Evolutionary conservation across 2,888 invertebrate genomes (phyloP).

Genomic region (Thyatira batis): DNA sequence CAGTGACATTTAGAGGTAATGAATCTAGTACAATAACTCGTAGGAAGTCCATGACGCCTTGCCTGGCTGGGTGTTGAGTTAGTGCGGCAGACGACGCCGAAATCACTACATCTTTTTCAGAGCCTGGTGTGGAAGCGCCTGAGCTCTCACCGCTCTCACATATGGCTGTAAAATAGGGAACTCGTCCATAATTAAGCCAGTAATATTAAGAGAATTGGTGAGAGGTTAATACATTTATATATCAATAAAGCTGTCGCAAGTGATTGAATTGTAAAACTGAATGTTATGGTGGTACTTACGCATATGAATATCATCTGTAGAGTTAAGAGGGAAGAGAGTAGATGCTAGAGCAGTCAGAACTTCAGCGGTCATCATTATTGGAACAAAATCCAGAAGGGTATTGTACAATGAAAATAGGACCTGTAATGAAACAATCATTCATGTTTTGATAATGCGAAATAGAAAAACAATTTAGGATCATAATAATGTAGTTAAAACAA

Average conservation of each 20-base stretch:
- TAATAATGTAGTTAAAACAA: no score
- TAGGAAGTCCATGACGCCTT: conserved; percentile 96
- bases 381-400: conserved; percentile 95
- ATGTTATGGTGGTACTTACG: conserved; percentile 51
- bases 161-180: conserved; percentile 47
- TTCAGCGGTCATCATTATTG: conserved; percentile 95
- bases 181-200: neutral
- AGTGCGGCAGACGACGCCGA: conserved; percentile 74
- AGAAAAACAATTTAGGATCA: no score
- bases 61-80: conserved; percentile 91
- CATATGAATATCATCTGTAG: conserved; percentile 70
- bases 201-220: no score
- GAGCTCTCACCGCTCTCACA: conserved; percentile 88
- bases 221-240: no score
- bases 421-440: conserved; percentile 61
- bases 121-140: conserved; percentile 89
- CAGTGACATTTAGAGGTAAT: conserved; percentile 90
- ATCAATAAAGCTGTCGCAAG: no score
- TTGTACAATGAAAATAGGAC: conserved; percentile 97
- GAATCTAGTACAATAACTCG: conserved; percentile 97
- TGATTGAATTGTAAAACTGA: no score
- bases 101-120: conserved; percentile 81
- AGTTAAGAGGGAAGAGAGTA: conserved; percentile 89
- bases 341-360: conserved; percentile 93
- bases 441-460: neutral